Evolutionary conservation across 2,888 invertebrate species (phyloP).

Genomic region (Cryptus armator): DNA sequence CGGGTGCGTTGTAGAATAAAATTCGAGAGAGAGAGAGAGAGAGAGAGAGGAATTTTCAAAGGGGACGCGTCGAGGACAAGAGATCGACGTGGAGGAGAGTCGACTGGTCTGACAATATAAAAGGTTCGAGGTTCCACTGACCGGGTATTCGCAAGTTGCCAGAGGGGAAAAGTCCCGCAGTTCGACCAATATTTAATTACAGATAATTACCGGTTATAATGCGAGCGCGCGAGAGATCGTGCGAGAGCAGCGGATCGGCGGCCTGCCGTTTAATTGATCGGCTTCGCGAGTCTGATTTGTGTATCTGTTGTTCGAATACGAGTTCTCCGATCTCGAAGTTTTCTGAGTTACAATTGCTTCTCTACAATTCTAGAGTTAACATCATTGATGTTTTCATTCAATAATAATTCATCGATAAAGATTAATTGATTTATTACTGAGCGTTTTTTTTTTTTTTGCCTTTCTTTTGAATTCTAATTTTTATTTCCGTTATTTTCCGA

Average conservation of each 20-base stretch:
- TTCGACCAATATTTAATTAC: constrained; percentile 82
- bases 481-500: neutral
- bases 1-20: too few species aligned
- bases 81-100: constrained; percentile 33
- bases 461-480: neutral
- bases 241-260: constrained; percentile 76
- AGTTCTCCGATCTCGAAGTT: neutral
- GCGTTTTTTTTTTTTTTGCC: neutral
- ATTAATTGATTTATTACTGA: constrained; percentile 1
- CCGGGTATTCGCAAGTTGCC: constrained; percentile 54
- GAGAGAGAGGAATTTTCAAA: too few species aligned
- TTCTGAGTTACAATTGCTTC: neutral
- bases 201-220: constrained; percentile 83
- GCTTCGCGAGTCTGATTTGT: constrained; percentile 80
- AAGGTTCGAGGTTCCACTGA: constrained; percentile 63
- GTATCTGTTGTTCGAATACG: constrained; percentile 77
- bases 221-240: constrained; percentile 74
- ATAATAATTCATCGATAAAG: neutral
- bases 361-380: neutral
- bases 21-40: too few species aligned
- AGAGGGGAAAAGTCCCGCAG: constrained; percentile 56
- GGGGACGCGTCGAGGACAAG: neutral
- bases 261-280: constrained; percentile 83
- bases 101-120: constrained; percentile 48
- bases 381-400: neutral